Base-by-base conservation (phyloP, 2,113 vertebrate species). In the Menidia beryllina region DNA sequence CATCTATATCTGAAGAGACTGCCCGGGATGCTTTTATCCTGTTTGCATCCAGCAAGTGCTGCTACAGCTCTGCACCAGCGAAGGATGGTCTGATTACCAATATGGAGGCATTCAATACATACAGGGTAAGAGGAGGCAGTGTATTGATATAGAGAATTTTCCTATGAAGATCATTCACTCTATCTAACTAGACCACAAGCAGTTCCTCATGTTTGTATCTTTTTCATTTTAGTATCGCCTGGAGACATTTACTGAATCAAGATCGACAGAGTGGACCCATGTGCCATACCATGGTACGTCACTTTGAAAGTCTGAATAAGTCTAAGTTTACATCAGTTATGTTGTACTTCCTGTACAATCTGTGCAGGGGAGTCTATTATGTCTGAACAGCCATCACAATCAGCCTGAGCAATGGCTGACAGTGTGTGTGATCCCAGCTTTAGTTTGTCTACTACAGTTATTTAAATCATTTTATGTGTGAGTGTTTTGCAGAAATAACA, bases 241-340 rank as follows among this genome's bases (percentile, higher is more conserved):
- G 75, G 92, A 92, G 83, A 94, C 93, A 6, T 94, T 91, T 36
- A 88, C 62, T 6, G 88, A 93, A 80, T 84, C 90, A 11, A 65
- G 90, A 50, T 69, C 69, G 43, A 91, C 92, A 12, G 84, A 87
- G 19, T 90, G 86, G 90, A 53, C 66, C 20, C 68, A 75, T 0
- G 49, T 82, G 25, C 86, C 92, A 6, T 79, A 79, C 10, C n/a
- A 52, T 3, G 84, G 89, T 90, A 66, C 25, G 21, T 34, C 53
- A 47, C 25, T 49, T 1, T 41, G 26, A 20, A 11, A 4, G 21
- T 38, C 12, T 65, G n/a, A 7, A n/a, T n/a, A n/a, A n/a, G n/a
- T n/a, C n/a, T n/a, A n/a, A n/a, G n/a, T n/a, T n/a, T n/a, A n/a
- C n/a, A n/a, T n/a, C n/a, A n/a, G n/a, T n/a, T n/a, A n/a, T n/a